A percentile compares a stretch with the other conserved stretches of the same genome.
Conservation (phyloP, 2,888 invertebrate species). For the Pollenia griseotomentosa region DNA sequence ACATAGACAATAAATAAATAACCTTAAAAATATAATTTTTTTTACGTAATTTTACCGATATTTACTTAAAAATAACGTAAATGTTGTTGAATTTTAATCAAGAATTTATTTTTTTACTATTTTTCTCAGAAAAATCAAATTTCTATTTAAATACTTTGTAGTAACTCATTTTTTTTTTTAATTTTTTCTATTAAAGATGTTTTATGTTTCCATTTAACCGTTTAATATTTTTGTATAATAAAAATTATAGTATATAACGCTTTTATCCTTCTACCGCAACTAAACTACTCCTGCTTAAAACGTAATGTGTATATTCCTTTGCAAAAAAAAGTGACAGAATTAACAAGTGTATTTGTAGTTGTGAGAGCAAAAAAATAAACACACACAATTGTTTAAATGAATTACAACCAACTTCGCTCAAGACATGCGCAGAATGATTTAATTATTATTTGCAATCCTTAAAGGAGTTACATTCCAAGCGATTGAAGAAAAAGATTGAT, state of each 20-base stretch:
- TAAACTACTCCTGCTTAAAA: constrained; percentile 66
- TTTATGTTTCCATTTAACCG: constrained; percentile 40
- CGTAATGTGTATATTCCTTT: constrained; percentile 66
- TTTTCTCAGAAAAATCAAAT: neutral
- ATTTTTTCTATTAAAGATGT: constrained; percentile 9
- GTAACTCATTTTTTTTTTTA: neutral
- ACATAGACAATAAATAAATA: constrained; percentile 48
- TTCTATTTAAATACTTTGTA: neutral
- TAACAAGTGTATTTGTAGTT: constrained; percentile 67
- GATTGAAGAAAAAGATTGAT: neutral
- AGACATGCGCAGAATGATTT: constrained; percentile 53
- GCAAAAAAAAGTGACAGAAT: constrained; percentile 62
- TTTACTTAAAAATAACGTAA: constrained; percentile 10
- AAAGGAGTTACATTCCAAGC: constrained; percentile 2
- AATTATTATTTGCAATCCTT: constrained; percentile 43
- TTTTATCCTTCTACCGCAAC: constrained; percentile 70
- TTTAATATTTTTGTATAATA: constrained; percentile 6
- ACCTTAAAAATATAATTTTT: constrained; percentile 53
- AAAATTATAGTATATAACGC: constrained; percentile 50
- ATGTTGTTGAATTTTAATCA: neutral
- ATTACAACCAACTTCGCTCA: constrained; percentile 69
- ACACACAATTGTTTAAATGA: constrained; percentile 24
- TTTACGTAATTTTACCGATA: constrained; percentile 68
- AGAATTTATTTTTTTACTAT: neutral
- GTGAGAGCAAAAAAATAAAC: constrained; percentile 11